A percentile compares a stretch with the other conserved stretches of the same genome.
Evolutionary conservation across 2,113 vertebrate genomes (phyloP).

Genomic region (Brachypteracias leptosomus): DNA sequence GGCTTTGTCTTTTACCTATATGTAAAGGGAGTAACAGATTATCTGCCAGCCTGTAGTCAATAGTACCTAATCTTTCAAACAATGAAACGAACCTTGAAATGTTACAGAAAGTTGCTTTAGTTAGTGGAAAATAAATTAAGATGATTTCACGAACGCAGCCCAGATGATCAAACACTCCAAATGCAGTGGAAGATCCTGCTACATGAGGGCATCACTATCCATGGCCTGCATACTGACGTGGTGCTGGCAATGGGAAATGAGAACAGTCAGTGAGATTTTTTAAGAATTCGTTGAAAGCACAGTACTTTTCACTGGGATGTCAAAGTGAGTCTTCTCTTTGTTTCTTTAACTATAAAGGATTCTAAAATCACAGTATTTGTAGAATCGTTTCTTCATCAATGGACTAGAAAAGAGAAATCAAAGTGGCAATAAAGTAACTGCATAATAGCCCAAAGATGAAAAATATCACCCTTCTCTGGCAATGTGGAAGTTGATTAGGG

Average conservation of each 20-base stretch:
- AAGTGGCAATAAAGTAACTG: neutral
- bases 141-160: neutral
- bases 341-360: neutral
- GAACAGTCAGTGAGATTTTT: neutral
- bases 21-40: neutral
- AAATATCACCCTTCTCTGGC: neutral
- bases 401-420: neutral
- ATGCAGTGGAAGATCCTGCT: neutral
- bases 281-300: neutral
- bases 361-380: neutral
- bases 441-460: neutral
- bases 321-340: neutral
- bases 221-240: neutral
- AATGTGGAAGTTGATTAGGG: neutral
- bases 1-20: neutral
- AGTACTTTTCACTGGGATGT: neutral
- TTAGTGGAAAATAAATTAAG: neutral
- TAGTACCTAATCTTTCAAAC: neutral
- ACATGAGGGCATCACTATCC: accelerated
- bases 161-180: neutral
- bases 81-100: neutral
- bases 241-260: neutral
- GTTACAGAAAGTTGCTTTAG: neutral
- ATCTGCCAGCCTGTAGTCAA: neutral
- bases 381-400: neutral